Conservation (phyloP, 2,797 vertebrate genomes). For the Heterohyrax brucei region DNA sequence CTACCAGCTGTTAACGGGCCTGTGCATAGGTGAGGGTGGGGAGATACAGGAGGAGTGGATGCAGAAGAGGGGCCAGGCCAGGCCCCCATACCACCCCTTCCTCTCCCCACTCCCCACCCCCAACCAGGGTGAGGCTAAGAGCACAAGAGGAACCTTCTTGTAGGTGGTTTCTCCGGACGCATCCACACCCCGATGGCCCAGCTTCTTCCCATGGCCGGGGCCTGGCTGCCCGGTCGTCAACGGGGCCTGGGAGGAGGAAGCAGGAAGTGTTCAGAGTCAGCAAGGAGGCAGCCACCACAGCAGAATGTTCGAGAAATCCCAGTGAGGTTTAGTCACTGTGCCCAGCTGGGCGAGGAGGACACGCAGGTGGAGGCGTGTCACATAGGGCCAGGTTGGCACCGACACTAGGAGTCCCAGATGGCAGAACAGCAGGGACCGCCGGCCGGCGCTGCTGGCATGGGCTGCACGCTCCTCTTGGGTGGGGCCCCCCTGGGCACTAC, state of each 20-base stretch:
- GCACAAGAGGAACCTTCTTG: constrained; percentile 94
- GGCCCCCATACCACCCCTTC: too few relatives aligned
- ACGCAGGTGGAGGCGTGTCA: too few relatives aligned
- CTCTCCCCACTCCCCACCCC: background rate
- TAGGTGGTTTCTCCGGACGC: constrained; percentile 99
- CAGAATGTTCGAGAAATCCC: background rate
- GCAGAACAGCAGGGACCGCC: background rate
- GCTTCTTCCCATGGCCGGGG: constrained; percentile 94
- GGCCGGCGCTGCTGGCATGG: background rate
- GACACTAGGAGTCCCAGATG: fast-evolving
- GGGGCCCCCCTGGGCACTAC: background rate
- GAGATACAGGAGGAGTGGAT: background rate
- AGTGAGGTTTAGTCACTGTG: background rate
- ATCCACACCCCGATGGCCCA: constrained; percentile 98
- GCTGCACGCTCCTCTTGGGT: fast-evolving
- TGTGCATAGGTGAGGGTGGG: background rate
- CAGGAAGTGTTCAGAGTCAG: background rate
- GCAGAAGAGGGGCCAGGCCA: background rate
- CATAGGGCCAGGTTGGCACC: background rate
- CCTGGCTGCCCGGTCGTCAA: constrained; percentile 93
- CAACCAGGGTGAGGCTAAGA: fast-evolving
- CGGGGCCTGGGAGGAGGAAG: constrained; percentile 91
- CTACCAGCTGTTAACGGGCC: too few relatives aligned
- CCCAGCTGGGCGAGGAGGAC: background rate
- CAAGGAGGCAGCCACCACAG: background rate